Conservation (phyloP, 1,140 invertebrate species). For the Planococcus citri region DNA sequence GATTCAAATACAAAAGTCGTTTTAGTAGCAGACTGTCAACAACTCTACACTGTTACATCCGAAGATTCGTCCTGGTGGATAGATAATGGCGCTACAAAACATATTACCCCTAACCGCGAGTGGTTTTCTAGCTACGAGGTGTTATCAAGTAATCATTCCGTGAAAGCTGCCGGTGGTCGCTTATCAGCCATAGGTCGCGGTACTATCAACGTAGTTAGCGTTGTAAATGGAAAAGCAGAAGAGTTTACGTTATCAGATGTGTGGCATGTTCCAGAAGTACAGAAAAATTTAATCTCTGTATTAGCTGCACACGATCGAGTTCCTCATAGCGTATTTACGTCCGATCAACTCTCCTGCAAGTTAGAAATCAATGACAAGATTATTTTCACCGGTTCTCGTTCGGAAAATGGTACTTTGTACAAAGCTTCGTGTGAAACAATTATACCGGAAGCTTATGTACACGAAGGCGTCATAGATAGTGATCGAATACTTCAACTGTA, state of each 20-base stretch:
- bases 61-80: conserved; percentile 32
- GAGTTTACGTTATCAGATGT: conserved; percentile 29
- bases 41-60: conserved; percentile 27
- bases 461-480: conserved; percentile 21
- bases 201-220: conserved; percentile 27
- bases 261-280: conserved; percentile 31
- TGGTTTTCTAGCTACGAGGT: conserved; percentile 28
- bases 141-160: conserved; percentile 26
- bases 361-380: no score
- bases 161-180: conserved; percentile 28
- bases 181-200: conserved; percentile 28
- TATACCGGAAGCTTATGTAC: conserved; percentile 22
- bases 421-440: conserved; percentile 27
- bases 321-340: no score
- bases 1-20: conserved; percentile 25
- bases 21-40: conserved; percentile 21
- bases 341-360: no score
- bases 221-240: conserved; percentile 24
- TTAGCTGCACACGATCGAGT: conserved; percentile 30
- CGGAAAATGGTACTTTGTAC: conserved; percentile 26
- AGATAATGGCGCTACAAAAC: no score
- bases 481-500: conserved; percentile 28
- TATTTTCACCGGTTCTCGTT: conserved; percentile 27
- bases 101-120: conserved; percentile 28
- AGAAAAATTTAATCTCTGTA: conserved; percentile 31